phyloP scores from a whole-genome alignment of 1,140 invertebrate genomes.

The Hyphantria cunea region DNA sequence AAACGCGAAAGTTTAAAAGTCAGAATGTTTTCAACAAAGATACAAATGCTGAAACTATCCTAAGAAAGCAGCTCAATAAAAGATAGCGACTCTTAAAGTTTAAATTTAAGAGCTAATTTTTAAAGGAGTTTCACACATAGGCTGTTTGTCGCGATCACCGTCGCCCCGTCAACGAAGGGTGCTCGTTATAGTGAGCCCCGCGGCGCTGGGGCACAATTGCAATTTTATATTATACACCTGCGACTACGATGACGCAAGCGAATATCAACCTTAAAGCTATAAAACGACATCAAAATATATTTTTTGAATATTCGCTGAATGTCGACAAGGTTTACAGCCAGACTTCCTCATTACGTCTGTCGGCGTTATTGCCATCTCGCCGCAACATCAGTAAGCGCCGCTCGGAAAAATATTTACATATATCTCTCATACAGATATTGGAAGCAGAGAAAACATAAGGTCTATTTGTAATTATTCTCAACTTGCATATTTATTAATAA shows the following conservation, averaged over 20 bases:
- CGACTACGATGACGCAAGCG: slow-evolving; percentile 33
- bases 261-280: slow-evolving; percentile 53
- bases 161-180: slow-evolving; percentile 55
- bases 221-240: slow-evolving; percentile 47
- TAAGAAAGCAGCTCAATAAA: slow-evolving; percentile 22
- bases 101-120: slow-evolving; percentile 58
- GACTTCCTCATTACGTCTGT: slow-evolving; percentile 74
- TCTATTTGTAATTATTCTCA: slow-evolving; percentile 36
- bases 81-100: slow-evolving; percentile 35
- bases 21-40: slow-evolving; percentile 8
- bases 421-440: slow-evolving; percentile 59
- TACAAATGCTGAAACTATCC: not conserved
- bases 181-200: slow-evolving; percentile 67
- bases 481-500: slow-evolving; percentile 38
- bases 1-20: no score
- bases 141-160: slow-evolving; percentile 53
- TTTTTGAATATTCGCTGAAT: slow-evolving; percentile 23
- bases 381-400: slow-evolving; percentile 64
- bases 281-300: slow-evolving; percentile 23
- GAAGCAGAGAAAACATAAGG: slow-evolving; percentile 37
- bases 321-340: slow-evolving; percentile 55
- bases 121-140: slow-evolving; percentile 49
- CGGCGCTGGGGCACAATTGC: slow-evolving; percentile 46
- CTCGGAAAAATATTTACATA: slow-evolving; percentile 71
- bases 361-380: slow-evolving; percentile 68